Base-by-base conservation (phyloP, 53 echinoderm and acorn worm genomes). In the Holothuria leucospilota region DNA sequence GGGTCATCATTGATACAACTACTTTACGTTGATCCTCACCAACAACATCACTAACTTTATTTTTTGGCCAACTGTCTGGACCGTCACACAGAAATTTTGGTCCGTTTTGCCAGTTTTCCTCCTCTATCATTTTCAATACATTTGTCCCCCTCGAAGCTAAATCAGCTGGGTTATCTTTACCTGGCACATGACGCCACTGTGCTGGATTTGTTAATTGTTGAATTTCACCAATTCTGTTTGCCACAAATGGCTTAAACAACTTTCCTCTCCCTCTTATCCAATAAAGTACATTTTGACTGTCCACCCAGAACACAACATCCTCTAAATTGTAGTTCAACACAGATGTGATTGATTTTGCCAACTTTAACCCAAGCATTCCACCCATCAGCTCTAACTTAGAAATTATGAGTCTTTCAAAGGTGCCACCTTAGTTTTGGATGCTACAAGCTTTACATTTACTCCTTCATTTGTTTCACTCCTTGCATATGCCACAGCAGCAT, bases 201-300 rank as follows among this genome's bases (percentile, higher is more conserved):
- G 20, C 21, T 0, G 60, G 29, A 23, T 23, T 63, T 25, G 90
- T 85, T 10, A 82, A 46, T 53, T 88, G 73, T 38, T 60, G 82
- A 30, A 91, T 88, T 10, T 88, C 88, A 0, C 88, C 91, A 27
- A 91, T 24, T 14, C 91, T 61, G 39, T 91, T 91, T 5, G 86
- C 90, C 8, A 90, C 86, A 79, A 85, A 90, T 27, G 72, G 72
- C 42, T 72, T 72, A 16, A 72, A 72, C n/a, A 41, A 8, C 38
- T 41, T 72, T 27, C 72, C 34, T 34, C 72, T 27, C 26, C 72
- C 72, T 41, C 77, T 11, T 75, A 42, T 75, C 77, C 77, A 75
- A 46, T 21, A 75, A 21, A 75, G 42, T 4, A 75, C 77, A 75
- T 49, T 75, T 75, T 46, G 49, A 52, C 77, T 75, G 27, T 41